Conservation (phyloP, 1,140 invertebrate genomes). For the Cataglyphis hispanica region DNA sequence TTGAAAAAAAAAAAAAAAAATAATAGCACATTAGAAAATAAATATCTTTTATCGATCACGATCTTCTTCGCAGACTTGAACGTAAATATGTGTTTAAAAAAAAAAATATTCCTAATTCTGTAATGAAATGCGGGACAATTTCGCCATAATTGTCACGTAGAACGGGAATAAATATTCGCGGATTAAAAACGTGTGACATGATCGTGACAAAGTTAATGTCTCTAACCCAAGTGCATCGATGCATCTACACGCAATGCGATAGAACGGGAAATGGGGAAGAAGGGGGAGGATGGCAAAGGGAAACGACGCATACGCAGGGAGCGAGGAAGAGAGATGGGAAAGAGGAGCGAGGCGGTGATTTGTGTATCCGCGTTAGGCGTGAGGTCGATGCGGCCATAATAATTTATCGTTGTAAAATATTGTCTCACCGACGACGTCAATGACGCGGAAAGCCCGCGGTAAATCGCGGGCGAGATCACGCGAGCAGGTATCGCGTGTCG, state of each 20-base stretch:
- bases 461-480: slow-evolving; percentile 72
- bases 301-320: background rate
- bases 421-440: slow-evolving; percentile 71
- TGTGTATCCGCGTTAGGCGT: slow-evolving; percentile 73
- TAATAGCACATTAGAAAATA: background rate
- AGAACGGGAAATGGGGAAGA: background rate
- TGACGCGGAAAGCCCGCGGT: slow-evolving; percentile 73
- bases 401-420: slow-evolving; percentile 83
- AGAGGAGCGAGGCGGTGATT: slow-evolving; percentile 76
- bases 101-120: background rate
- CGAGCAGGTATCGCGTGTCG: slow-evolving; percentile 50
- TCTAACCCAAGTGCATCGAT: slow-evolving; percentile 39
- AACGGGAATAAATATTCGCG: background rate
- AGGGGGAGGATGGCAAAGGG: background rate
- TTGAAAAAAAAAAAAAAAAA: background rate
- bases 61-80: background rate
- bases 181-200: slow-evolving; percentile 33
- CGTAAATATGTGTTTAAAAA: background rate
- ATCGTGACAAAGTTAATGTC: slow-evolving; percentile 6
- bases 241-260: slow-evolving; percentile 11
- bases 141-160: background rate
- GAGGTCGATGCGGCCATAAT: slow-evolving; percentile 75
- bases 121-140: background rate
- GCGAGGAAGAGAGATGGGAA: slow-evolving; percentile 78
- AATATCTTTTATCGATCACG: background rate